Conservation (phyloP, 1,140 invertebrate genomes). For the Druon quercuslanigerum region DNA sequence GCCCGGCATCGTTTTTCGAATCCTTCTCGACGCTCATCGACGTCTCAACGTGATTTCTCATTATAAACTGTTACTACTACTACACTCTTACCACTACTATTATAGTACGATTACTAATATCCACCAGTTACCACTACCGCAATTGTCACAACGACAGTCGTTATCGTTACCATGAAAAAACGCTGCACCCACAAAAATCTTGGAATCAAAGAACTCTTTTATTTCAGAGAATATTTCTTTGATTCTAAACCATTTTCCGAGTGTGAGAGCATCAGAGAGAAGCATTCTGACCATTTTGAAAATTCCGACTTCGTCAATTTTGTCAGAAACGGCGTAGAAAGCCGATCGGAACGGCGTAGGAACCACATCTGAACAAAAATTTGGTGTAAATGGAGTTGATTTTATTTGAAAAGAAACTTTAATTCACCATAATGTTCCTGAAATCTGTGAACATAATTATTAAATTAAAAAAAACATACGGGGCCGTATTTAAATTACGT, state of each 20-base stretch:
- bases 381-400: too few relatives aligned
- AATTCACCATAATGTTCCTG: too few relatives aligned
- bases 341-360: too few relatives aligned
- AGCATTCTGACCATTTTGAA: not conserved
- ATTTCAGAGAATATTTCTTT: too few relatives aligned
- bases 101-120: slow-evolving; percentile 38
- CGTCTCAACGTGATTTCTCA: slow-evolving; percentile 33
- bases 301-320: too few relatives aligned
- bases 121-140: slow-evolving; percentile 39
- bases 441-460: too few relatives aligned
- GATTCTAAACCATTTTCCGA: too few relatives aligned
- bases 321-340: too few relatives aligned
- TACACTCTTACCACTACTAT: slow-evolving; percentile 35
- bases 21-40: slow-evolving; percentile 48
- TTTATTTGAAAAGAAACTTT: too few relatives aligned
- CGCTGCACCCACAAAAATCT: not conserved
- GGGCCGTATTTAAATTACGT: too few relatives aligned
- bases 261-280: slow-evolving; percentile 25
- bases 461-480: too few relatives aligned
- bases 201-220: not conserved
- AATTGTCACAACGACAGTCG: slow-evolving; percentile 42
- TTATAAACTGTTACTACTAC: slow-evolving; percentile 31
- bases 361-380: too few relatives aligned
- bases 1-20: slow-evolving; percentile 48
- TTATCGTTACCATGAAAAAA: slow-evolving; percentile 31